These are phyloP conservation scores for Ardeotis arabs DNA, from an alignment of 2,113 vertebrate genomes.

Conservation along the genomic window DNA sequence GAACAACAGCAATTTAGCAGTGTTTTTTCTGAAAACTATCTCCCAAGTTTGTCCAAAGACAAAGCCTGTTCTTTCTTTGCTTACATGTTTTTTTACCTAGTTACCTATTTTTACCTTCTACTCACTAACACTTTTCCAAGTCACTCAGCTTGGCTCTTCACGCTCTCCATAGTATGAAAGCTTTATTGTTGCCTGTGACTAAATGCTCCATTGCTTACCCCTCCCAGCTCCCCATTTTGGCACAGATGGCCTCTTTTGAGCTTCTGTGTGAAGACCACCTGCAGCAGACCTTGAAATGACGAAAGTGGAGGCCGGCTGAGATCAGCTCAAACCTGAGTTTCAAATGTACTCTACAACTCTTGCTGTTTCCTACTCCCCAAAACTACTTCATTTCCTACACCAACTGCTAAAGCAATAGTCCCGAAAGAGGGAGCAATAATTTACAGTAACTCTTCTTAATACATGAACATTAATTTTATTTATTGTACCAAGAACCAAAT, in stretches of 20 bases:
- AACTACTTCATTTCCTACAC: conserved; percentile 53
- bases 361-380: conserved; percentile 24
- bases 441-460: conserved; percentile 41
- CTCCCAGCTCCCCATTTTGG: not conserved
- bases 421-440: conserved; percentile 36
- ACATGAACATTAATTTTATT: conserved; percentile 55
- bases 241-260: conserved; percentile 34
- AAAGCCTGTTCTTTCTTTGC: not conserved
- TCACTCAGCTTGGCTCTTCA: conserved; percentile 21
- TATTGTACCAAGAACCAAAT: conserved; percentile 34
- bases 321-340: conserved; percentile 41
- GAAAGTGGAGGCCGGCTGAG: conserved; percentile 20
- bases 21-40: not conserved
- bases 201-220: conserved; percentile 16
- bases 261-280: conserved; percentile 70
- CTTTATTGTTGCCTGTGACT: conserved; percentile 51
- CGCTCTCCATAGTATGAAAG: conserved; percentile 37
- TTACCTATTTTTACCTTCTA: conserved; percentile 27
- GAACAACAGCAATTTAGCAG: not conserved
- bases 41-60: not conserved
- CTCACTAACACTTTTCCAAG: not conserved
- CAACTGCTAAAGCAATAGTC: conserved; percentile 49
- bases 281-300: conserved; percentile 47
- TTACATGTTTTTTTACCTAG: not conserved
- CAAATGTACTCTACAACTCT: conserved; percentile 19